Evolutionary conservation across 1,140 invertebrate species (phyloP).

Genomic region (Leptinotarsa undecemlineata): DNA sequence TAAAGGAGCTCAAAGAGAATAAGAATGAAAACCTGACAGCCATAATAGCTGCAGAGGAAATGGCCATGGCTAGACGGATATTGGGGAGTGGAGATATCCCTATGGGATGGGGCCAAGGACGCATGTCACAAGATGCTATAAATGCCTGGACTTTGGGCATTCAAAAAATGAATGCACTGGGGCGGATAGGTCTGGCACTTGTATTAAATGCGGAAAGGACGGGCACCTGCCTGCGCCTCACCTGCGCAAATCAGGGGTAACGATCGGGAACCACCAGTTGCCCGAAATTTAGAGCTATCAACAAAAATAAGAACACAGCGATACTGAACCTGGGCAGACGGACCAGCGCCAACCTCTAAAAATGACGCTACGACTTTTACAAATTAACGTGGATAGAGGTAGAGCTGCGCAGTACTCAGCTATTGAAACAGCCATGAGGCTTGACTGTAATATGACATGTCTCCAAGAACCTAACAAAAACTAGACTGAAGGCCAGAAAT

Average conservation of each 20-base stretch:
- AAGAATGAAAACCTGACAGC: background rate
- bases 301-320: background rate
- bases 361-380: background rate
- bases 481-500: conserved; percentile 2
- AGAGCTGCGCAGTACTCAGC: background rate
- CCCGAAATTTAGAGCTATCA: conserved; percentile 1
- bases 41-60: background rate
- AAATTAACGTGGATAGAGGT: background rate
- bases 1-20: conserved; percentile 3
- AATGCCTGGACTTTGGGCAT: background rate
- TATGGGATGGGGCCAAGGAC: background rate
- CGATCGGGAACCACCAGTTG: background rate
- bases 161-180: background rate
- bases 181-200: background rate
- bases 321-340: background rate
- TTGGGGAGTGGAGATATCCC: background rate
- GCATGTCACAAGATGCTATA: conserved; percentile 12
- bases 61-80: background rate
- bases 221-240: conserved; percentile 13
- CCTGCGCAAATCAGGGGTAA: background rate
- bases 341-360: background rate
- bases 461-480: conserved; percentile 1
- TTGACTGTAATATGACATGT: background rate
- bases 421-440: background rate
- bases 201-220: conserved; percentile 8